phyloP scores from a whole-genome alignment of 2,113 vertebrate species.

The Oryzias woworae region DNA sequence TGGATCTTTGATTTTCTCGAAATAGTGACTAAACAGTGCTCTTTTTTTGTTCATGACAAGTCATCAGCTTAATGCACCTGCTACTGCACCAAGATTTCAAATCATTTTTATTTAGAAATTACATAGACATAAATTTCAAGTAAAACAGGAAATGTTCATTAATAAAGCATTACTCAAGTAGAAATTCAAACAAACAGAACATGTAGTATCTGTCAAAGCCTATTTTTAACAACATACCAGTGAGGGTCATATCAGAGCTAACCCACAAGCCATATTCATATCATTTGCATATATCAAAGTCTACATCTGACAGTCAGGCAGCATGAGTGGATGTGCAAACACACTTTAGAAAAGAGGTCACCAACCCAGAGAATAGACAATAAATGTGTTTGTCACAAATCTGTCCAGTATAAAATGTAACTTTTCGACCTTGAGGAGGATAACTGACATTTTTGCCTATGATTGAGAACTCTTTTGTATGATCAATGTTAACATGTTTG shows the following conservation, averaged over 20 bases:
- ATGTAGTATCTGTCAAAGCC: conserved; percentile 33
- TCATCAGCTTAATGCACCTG: too few relatives aligned
- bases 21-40: too few relatives aligned
- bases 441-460: conserved; percentile 6
- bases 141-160: too few relatives aligned
- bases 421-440: too few relatives aligned
- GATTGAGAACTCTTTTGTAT: conserved; percentile 6
- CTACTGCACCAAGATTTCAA: too few relatives aligned
- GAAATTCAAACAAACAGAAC: neutral
- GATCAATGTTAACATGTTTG: conserved; percentile 29
- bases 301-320: conserved; percentile 76
- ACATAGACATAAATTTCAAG: too few relatives aligned
- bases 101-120: too few relatives aligned
- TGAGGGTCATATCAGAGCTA: conserved; percentile 62
- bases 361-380: conserved; percentile 67
- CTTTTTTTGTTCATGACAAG: too few relatives aligned
- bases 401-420: conserved; percentile 39
- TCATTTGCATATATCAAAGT: conserved; percentile 78
- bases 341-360: conserved; percentile 74
- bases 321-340: conserved; percentile 57
- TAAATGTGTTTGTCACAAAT: conserved; percentile 76
- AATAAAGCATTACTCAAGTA: too few relatives aligned
- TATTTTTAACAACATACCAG: conserved; percentile 43
- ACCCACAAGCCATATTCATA: conserved; percentile 72
- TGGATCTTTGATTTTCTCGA: too few relatives aligned